Conservation (phyloP, 2,113 vertebrate genomes). For the Tetraodon nigroviridis region DNA sequence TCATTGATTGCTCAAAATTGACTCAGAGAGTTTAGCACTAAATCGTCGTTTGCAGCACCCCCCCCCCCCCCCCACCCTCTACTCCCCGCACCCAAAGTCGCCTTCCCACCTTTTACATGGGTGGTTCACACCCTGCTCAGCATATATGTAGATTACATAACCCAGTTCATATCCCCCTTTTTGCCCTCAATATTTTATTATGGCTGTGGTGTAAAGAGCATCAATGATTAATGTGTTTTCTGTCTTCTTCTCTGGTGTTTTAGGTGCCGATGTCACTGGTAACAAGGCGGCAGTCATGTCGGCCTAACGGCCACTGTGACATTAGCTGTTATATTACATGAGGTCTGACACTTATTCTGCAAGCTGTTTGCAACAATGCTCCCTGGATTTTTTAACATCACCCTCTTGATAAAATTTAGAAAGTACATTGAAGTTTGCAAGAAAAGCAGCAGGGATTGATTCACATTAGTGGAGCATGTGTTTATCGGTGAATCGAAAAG, state of each 20-base stretch:
- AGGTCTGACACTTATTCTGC: conserved; percentile 26
- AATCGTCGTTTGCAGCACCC: not conserved
- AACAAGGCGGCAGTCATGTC: conserved; percentile 16
- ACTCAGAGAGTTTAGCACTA: not conserved
- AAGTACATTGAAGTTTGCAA: conserved; percentile 48
- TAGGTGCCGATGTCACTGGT: conserved; percentile 45
- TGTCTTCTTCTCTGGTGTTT: conserved; percentile 47
- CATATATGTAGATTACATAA: conserved; percentile 45
- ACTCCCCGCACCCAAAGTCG: not conserved
- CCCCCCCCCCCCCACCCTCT: not conserved
- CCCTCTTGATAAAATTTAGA: conserved; percentile 41
- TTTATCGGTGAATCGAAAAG: conserved; percentile 39
- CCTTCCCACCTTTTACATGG: not conserved
- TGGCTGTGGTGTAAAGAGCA: conserved; percentile 45
- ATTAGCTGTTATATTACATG: conserved; percentile 46
- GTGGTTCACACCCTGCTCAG: conserved; percentile 32
- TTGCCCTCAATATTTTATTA: conserved; percentile 67
- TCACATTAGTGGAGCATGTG: conserved; percentile 22
- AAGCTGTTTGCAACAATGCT: conserved; percentile 19
- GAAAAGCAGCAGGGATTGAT: conserved; percentile 25
- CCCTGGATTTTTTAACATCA: conserved; percentile 32
- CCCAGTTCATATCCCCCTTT: conserved; percentile 28
- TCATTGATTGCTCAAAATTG: not conserved
- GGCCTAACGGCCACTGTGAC: conserved; percentile 31
- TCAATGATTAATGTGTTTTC: conserved; percentile 62